These are phyloP conservation scores for Cynoglossus semilaevis DNA, from an alignment of 2,113 vertebrate genomes.

Conservation along the genomic window DNA sequence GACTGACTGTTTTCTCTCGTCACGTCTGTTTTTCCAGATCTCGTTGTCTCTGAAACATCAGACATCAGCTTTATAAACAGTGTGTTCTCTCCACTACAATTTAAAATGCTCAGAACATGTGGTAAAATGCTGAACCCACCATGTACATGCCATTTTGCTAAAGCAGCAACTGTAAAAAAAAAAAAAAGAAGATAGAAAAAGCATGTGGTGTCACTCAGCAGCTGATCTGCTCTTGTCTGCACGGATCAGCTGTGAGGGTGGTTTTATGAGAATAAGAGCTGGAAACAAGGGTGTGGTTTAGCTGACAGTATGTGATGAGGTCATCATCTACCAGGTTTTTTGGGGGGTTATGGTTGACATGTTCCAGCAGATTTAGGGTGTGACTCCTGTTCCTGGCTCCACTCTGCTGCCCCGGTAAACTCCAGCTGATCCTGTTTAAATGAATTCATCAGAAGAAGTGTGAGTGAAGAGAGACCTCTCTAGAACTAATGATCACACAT, in stretches of 20 bases:
- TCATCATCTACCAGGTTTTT: constrained; percentile 25
- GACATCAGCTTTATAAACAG: constrained; percentile 36
- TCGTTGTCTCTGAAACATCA: constrained; percentile 3
- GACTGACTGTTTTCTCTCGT: background rate
- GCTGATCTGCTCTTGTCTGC: constrained; percentile 2
- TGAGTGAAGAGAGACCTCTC: no score
- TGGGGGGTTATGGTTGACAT: constrained; percentile 4
- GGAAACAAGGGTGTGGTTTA: constrained; percentile 24
- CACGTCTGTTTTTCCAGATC: background rate
- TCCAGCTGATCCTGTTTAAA: constrained; percentile 13
- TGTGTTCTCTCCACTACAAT: no score
- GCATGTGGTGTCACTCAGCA: constrained; percentile 8
- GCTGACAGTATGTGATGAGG: constrained; percentile 28
- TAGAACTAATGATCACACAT: no score
- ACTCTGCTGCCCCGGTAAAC: background rate
- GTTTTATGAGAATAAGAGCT: background rate
- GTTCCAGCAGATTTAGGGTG: constrained; percentile 41
- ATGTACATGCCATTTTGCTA: no score
- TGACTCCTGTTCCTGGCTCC: constrained; percentile 11
- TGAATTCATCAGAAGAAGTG: background rate
- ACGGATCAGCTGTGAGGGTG: constrained; percentile 14
- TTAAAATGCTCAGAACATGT: no score
- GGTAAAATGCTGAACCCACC: no score
- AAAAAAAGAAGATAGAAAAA: constrained; percentile 2
- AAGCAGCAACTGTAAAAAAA: no score